Base-by-base conservation (phyloP, 2,888 invertebrate species). In the Ypsolopha sequella region DNA sequence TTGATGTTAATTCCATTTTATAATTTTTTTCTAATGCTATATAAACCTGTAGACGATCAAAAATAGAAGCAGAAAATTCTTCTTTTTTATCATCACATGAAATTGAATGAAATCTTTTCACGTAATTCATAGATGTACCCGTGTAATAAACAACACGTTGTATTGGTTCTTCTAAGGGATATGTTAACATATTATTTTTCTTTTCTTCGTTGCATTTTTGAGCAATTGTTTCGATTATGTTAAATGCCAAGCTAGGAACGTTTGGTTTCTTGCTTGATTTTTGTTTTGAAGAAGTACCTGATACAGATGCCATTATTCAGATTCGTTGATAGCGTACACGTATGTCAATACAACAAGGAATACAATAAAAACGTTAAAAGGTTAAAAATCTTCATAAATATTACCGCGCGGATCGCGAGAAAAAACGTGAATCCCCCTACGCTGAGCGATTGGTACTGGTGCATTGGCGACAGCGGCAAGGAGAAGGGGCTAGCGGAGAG, bases 111-210 rank as follows among this genome's bases (percentile, higher is more conserved):
- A 43, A 43, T 1, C 43, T 7, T 6, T 59, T 24, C 13, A 67
- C 38, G n/a, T 52, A 24, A 2, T 45, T 7, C 52, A 51, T 56
- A 38, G 63, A 54, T 6, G 59, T 52, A 6, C 56, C 66, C 36
- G 71, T 69, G 43, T 73, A 74, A 51, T 55, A 58, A 13, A 59
- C 52, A 6, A 61, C 64, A 53, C 71, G 61, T 41, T 60, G 59
- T 55, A 57, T 54, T 50, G 55, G 51, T 34, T 66, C 56, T 51
- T 62, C 55, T 51, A 72, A 34, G n/a, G 65, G 63, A 43, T 60
- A 51, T 24, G 55, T 43, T 50, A 70, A 54, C 43, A 24, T 24
- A 3, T 24, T 24, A 24, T 24, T 24, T 24, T 24, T 24, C 24
- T 24, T 24, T 24, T 24, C 24, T 24, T 24, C 24, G 24, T 3